Evolutionary conservation across 2,888 invertebrate species (phyloP).

Genomic region (Platycheirus albimanus): DNA sequence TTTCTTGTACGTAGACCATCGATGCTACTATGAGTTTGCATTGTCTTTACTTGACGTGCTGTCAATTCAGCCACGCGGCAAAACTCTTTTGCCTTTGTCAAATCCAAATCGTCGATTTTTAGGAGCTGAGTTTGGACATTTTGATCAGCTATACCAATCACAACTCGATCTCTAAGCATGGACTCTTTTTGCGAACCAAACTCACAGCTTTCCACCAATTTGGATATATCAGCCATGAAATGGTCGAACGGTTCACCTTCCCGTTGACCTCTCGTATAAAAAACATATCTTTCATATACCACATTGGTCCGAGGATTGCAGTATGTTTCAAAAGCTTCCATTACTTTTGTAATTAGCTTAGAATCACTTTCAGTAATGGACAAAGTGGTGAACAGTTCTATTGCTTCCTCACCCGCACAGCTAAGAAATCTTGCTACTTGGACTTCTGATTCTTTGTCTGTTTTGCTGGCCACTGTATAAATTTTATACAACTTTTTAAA

Average conservation of each 20-base stretch:
- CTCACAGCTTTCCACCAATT: too few species aligned
- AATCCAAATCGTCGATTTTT: too few species aligned
- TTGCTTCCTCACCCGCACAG: slow-evolving; percentile 62
- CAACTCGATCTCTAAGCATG: too few species aligned
- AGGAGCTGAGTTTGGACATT: slow-evolving; percentile 73
- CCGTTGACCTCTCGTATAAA: slow-evolving; percentile 75
- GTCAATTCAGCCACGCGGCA: slow-evolving; percentile 24
- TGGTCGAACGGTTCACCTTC: slow-evolving; percentile 76
- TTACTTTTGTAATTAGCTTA: slow-evolving; percentile 30
- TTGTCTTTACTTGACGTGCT: background rate
- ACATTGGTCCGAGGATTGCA: slow-evolving; percentile 12
- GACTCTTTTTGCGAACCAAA: too few species aligned
- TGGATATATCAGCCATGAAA: slow-evolving; percentile 76
- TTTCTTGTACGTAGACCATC: background rate
- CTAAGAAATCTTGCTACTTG: slow-evolving; percentile 17
- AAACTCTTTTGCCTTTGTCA: too few species aligned
- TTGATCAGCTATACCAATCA: slow-evolving; percentile 73
- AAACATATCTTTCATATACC: slow-evolving; percentile 74
- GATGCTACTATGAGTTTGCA: slow-evolving; percentile 11
- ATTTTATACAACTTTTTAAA: slow-evolving; percentile 10
- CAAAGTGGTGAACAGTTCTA: slow-evolving; percentile 56
- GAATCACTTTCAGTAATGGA: slow-evolving; percentile 20
- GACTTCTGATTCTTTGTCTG: slow-evolving; percentile 22
- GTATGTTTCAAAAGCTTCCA: slow-evolving; percentile 57
- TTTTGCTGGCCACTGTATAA: slow-evolving; percentile 28